Evolutionary conservation across 2,113 vertebrate genomes (phyloP), one percentile per base, ranked within the genome.

Genomic region (Cebus imitator): DNA sequence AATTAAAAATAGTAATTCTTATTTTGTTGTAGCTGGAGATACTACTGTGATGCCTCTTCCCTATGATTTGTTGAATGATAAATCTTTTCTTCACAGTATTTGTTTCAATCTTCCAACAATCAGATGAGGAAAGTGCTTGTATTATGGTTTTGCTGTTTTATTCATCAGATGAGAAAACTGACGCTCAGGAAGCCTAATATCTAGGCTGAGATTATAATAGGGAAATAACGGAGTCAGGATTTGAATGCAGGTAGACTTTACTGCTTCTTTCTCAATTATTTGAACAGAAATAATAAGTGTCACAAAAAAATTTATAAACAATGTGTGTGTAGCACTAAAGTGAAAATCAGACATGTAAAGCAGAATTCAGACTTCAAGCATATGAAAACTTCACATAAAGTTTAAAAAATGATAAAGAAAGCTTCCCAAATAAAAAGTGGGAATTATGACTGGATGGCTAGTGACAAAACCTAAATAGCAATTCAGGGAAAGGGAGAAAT

Each of bases 181-280:
- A 85, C 78, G 6, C 30, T 78, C 5, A 50, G 2, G 5, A 93
- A 50, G 14, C 27, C 58, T 70, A 75, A 68, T 84, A 87, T 83
- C 7, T 92, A 61, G 5, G 10, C 21, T 93, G 25, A 89, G 91
- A 93, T 55, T 64, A 72, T 3, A 40, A 23, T 14, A 4, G 37
- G n/a, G 81, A 94, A 70, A 90, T 43, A 45, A 48, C 27, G 7
- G 16, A 85, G 5, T 85, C 16, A n/a, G 73, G 9, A 81, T 82
- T 40, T 91, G n/a, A 90, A 95, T n/a, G 25, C 3, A 87, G 27
- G 2, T 8, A 92, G 48, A 81, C 4, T 48, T 73, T 3, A 43
- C 37, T 23, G 12, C 8, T 78, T 6, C 17, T 79, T 14, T 92
- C 70, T 96, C 17, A 68, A 88, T 84, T 85, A 91, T 55, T 82